Base-by-base conservation (phyloP, 2,797 vertebrate species). In the Enteromius viviparus region DNA sequence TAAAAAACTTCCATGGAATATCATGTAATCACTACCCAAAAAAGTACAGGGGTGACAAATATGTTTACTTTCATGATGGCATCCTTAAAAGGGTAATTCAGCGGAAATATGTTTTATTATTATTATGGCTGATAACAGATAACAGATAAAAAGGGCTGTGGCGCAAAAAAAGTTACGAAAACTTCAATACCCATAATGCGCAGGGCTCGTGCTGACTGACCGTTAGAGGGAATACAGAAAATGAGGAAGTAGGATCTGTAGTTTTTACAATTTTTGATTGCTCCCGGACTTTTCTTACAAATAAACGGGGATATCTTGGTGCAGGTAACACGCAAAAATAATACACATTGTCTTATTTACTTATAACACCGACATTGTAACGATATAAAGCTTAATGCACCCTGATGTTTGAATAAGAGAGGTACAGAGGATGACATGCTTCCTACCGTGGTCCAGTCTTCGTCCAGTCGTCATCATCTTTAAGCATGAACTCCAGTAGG, bases 401-500 rank as follows among this genome's bases (percentile, higher is more conserved):
- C 11, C 2, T 62, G 60, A 32, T 21, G 19, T 23, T 37, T 58
- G 5, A 34, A 19, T 37, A 11, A 10, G 11, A 32, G n/a, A n/a
- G 23, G 6, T 17, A 69, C 23, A 14, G 4, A 42, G 29, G 5
- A 68, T 76, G 2, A 37, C 4, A 9, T 15, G 49, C 14, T 58
- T 32, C 51, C 45, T 85, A 94, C 93, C 92, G 66, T 94, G 91
- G 15, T 53, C 88, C 74, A 94, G 92, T 60, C 82, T 60, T 34
- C 86, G 90, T 93, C 21, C 37, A 37, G 81, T 86, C 91, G 86
- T 86, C 89, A 69, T 71, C 89, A 76, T 76, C 58, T 53, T 79
- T 40, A 12, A 66, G 29, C 58, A 19, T 21, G 10, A 32, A 68
- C 14, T 3, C 32, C 15, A 51, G 12, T 21, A 26, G 26, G 26